Base-by-base conservation (phyloP, 1,140 invertebrate genomes). In the Zaprionus tsacasi region DNA sequence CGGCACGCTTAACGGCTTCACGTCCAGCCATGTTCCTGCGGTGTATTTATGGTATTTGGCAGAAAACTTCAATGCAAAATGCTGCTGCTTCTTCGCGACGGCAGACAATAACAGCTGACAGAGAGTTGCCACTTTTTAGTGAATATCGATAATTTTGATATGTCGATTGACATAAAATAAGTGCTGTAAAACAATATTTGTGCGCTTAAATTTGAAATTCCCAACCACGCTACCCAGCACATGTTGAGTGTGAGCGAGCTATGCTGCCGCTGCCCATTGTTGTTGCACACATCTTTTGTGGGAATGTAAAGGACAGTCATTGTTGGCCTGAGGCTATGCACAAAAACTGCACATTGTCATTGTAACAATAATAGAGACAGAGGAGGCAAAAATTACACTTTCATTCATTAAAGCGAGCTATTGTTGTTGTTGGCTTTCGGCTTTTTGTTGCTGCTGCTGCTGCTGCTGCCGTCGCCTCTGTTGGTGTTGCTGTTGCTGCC, bases 1-100 rank as follows among this genome's bases (percentile, higher is more conserved):
- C 93, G 52, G 93, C 94, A 75, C 94, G 92, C 92, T 94, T 93
- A 65, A 94, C 94, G 71, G 95, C 93, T 93, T 94, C 93, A 75
- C 93, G 93, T 66, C 93, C 91, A 74, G 94, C 92, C 93, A 94
- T 94, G 50, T 50, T 74, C 60, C 67, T 75, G 70, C 61, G 50
- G 52, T 52, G 38, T 30, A 69, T 58, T 72, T 76, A 21, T 76
- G 54, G 54, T 58, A 68, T 73, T 76, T 57, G 13, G 27, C 56
- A 68, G 73, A 64, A 50, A 68, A 66, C 3, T 67, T 61, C 57
- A 35, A 64, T 71, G 64, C 64, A 77, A 77, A 78, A 67, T 11
- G 50, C 48, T 68, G 59, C 75, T 74, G 58, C 75, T 77, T 77
- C 63, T 73, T 67, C 35, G 33, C 40, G 40, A 67, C 50, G 12